Conservation (phyloP, 2,888 invertebrate genomes). For the Abscondita cerata region DNA sequence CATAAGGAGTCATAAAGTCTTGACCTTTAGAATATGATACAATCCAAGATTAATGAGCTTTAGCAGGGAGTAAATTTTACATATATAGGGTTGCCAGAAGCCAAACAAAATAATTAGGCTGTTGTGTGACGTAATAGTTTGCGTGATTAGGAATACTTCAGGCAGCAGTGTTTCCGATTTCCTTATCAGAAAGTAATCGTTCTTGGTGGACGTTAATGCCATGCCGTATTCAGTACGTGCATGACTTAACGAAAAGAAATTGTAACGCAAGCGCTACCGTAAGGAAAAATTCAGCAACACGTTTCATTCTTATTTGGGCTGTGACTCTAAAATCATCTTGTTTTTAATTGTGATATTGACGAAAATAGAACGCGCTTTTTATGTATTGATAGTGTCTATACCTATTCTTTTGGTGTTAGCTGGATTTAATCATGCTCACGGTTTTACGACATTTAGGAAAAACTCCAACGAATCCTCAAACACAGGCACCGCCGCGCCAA, state of each 20-base stretch:
- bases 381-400: slow-evolving; percentile 62
- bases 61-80: slow-evolving; percentile 28
- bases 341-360: slow-evolving; percentile 27
- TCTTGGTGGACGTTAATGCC: slow-evolving; percentile 51
- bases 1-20: slow-evolving; percentile 21
- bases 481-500: slow-evolving; percentile 43
- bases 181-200: slow-evolving; percentile 55
- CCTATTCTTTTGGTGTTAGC: slow-evolving; percentile 63
- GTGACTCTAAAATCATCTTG: slow-evolving; percentile 46
- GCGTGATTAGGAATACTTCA: slow-evolving; percentile 51
- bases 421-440: slow-evolving; percentile 58
- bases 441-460: slow-evolving; percentile 58
- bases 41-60: slow-evolving; percentile 45
- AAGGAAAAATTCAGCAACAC: slow-evolving; percentile 34
- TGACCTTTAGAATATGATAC: slow-evolving; percentile 40
- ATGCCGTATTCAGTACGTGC: slow-evolving; percentile 51
- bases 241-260: slow-evolving; percentile 47
- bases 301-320: slow-evolving; percentile 49
- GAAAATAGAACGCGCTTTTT: slow-evolving; percentile 56
- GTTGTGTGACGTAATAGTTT: slow-evolving; percentile 54
- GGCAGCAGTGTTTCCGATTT: slow-evolving; percentile 51
- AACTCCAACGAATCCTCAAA: slow-evolving; percentile 47
- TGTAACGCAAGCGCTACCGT: slow-evolving; percentile 37
- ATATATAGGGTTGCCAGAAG: neutral
- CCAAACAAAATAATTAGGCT: slow-evolving; percentile 20